These are phyloP conservation scores for Catonia carolina DNA, from an alignment of 2,888 invertebrate species.

Conservation along the genomic window DNA sequence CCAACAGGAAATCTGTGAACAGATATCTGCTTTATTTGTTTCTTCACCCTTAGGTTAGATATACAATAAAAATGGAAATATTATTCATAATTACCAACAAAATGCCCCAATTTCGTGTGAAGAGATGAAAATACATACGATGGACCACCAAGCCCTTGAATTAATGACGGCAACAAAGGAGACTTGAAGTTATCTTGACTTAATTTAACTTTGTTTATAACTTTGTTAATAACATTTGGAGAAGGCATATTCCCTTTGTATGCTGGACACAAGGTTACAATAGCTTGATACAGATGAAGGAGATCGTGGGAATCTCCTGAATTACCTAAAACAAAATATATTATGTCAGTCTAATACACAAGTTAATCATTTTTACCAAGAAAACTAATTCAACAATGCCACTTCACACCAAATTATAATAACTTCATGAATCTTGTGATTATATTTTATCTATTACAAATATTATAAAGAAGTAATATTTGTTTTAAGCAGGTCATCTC, in stretches of 20 bases:
- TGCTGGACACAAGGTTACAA: conserved; percentile 46
- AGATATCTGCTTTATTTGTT: too few relatives aligned
- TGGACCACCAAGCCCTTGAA: conserved; percentile 51
- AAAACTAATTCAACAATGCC: too few relatives aligned
- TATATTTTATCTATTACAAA: too few relatives aligned
- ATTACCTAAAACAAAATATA: conserved; percentile 24
- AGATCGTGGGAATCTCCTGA: conserved; percentile 46
- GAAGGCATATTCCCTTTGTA: conserved; percentile 45
- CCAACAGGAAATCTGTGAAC: too few relatives aligned
- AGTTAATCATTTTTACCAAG: not conserved
- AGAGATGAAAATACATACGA: conserved; percentile 51
- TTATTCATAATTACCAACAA: conserved; percentile 47
- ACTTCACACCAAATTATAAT: too few relatives aligned
- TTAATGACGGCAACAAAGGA: conserved; percentile 47
- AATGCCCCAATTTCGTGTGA: conserved; percentile 49
- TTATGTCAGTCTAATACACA: not conserved
- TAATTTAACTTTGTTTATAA: conserved; percentile 40
- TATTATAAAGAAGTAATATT: too few relatives aligned
- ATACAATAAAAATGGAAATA: too few relatives aligned
- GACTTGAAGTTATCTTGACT: conserved; percentile 43
- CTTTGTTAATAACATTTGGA: conserved; percentile 42
- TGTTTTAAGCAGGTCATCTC: too few relatives aligned
- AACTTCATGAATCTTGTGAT: too few relatives aligned
- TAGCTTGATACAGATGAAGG: conserved; percentile 51
- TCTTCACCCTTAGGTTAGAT: too few relatives aligned